Evolutionary conservation across 2,797 vertebrate genomes (phyloP), one percentile per base, ranked within the genome.

Genomic region (Molossus molossus): DNA sequence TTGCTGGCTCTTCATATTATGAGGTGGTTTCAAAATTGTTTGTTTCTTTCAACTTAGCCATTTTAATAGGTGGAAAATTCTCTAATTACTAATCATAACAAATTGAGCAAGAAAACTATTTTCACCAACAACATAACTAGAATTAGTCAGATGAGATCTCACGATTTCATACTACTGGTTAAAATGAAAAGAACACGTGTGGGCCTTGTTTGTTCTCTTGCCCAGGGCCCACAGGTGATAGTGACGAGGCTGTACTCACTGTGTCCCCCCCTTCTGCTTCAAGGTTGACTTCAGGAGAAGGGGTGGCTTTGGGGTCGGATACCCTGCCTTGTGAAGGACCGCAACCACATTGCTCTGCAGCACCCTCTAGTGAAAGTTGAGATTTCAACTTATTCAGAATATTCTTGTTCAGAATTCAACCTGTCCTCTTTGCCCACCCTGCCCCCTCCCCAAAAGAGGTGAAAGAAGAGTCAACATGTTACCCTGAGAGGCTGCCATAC

Each of bases 1-100:
- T 79, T 69, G 29, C 9, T 55, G 14, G 55, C 5, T 37, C 27
- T 53, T 95, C 33, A 12, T 65, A 60, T 40, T 64, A 1, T 55
- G 55, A 33, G n/a, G 18, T n/a, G 57, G n/a, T 53, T 67, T 18
- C 25, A 58, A 25, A 37, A 37, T 55, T 53, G 10, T 58, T 72
- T 53, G 4, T 65, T 92, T 90, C 75, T 92, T 72, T 55, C 17
- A 83, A 5, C 37, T 58, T 72, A 70, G 23, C 0, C 18, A 29
- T 50, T 90, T 89, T 73, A 80, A 27, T 21, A 92, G 53, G 15
- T 65, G 53, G 64, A 17, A 90, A 58, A 84, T 50, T 87, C 58
- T 83, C 23, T 64, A 87, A 48, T 50, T 91, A 75, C n/a, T 92
- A 20, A 72, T 87, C 9, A 85, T 85, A 91, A 88, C 53, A 65